Base-by-base conservation (phyloP, 2,797 vertebrate species). In the Onychomys arenicola region DNA sequence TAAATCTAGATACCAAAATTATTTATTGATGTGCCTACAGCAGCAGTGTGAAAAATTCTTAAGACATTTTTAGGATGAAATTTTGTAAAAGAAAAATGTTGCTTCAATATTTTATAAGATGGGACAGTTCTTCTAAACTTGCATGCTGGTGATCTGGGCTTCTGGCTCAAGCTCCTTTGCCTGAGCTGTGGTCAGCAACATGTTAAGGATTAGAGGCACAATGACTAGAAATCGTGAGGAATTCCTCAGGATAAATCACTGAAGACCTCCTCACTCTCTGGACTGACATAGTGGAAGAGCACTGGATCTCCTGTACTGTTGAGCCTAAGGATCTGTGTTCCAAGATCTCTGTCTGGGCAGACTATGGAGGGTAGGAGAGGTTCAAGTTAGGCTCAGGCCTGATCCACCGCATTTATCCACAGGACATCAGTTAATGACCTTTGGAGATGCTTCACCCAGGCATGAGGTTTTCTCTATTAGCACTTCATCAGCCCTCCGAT, bases 1-100 rank as follows among this genome's bases (percentile, higher is more conserved):
- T 95, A 71, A 87, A 85, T 88, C 49, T 90, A 63, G 32, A 27
- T 85, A 78, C 49, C 81, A 78, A 81, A 92, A 95, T 34, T 25
- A 75, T 87, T 89, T 63, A 83, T 84, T 89, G 77, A 82, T 71
- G 1, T 23, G 0, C 25, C 67, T 75, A 12, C 52, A 37, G 43
- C 84, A 69, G 77, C 23, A 32, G 61, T 89, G 27, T 67, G 11
- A 83, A 69, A 87, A 85, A 43, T 89, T 86, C 29, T 93, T 90
- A 49, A 91, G 61, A 57, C 80, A 6, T 37, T 61, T 77, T 0
- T 61, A 37, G 43, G 9, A 37, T 71, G 16, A 87, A 67, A n/a
- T 67, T 34, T 76, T 37, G 4, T 71, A 80, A 57, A 32, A 34
- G 13, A 89, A 90, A 77, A 71, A 63, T 59, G 37, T 43, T 88